phyloP scores from a whole-genome alignment of 1,140 invertebrate species.

The Dysdera silvatica region DNA sequence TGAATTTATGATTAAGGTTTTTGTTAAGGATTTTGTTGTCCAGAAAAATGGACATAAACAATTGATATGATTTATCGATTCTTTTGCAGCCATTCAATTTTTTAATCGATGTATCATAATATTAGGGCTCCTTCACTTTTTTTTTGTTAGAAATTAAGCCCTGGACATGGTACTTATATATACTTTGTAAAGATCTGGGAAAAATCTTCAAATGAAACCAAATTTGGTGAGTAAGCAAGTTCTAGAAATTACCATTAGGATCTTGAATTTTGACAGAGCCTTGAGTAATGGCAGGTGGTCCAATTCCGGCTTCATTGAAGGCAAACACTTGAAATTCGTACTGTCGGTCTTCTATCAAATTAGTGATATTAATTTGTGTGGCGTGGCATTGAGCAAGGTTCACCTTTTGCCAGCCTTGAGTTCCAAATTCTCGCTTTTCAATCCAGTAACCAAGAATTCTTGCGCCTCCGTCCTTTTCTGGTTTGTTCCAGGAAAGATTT shows the following conservation, averaged over 20 bases:
- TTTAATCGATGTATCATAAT: no score
- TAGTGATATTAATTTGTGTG: slow-evolving; percentile 51
- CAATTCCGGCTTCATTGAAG: slow-evolving; percentile 85
- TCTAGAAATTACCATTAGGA: slow-evolving; percentile 56
- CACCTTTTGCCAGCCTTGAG: slow-evolving; percentile 82
- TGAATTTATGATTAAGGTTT: no score
- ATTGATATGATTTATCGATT: no score
- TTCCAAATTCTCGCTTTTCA: slow-evolving; percentile 84
- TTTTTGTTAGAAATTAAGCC: no score
- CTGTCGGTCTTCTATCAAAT: slow-evolving; percentile 80
- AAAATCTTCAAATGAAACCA: background rate
- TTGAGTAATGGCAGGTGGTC: slow-evolving; percentile 64
- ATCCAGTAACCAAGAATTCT: slow-evolving; percentile 94
- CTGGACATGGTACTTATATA: no score
- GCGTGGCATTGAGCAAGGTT: slow-evolving; percentile 55
- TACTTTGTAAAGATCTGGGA: no score
- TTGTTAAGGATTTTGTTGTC: no score
- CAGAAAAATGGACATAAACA: no score
- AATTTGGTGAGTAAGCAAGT: background rate
- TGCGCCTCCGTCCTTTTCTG: slow-evolving; percentile 84
- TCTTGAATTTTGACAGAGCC: slow-evolving; percentile 81
- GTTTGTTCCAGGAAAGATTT: slow-evolving; percentile 91
- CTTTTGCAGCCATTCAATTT: no score
- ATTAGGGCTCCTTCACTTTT: no score
- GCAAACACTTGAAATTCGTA: slow-evolving; percentile 87